Evolutionary conservation across 2,888 invertebrate genomes (phyloP).

Genomic region (Graphium colonna): DNA sequence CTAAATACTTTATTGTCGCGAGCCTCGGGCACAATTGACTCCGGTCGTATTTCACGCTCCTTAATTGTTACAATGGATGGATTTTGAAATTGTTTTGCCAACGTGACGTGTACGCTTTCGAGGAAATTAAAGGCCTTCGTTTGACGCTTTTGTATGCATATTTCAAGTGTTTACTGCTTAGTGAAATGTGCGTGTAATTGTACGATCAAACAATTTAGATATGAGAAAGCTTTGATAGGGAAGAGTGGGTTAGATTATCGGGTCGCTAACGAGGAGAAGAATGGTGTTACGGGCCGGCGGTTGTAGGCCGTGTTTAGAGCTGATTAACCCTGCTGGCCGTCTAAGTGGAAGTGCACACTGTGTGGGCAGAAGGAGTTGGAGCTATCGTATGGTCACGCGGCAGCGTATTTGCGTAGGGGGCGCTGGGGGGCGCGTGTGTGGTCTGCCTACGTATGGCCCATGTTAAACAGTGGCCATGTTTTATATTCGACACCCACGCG

Average conservation of each 20-base stretch:
- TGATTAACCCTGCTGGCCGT: slow-evolving; percentile 58
- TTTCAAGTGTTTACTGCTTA: slow-evolving; percentile 1
- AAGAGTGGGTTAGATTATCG: slow-evolving; percentile 49
- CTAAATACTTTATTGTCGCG: slow-evolving; percentile 71
- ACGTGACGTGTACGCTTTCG: slow-evolving; percentile 35
- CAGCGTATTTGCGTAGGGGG: slow-evolving; percentile 62
- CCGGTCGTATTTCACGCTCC: slow-evolving; percentile 68
- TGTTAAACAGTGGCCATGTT: not conserved
- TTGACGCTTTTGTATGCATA: not conserved
- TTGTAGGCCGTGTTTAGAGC: slow-evolving; percentile 61
- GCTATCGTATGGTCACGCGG: slow-evolving; percentile 52
- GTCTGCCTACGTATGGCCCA: slow-evolving; percentile 43
- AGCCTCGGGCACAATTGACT: slow-evolving; percentile 58
- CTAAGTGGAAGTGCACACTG: slow-evolving; percentile 58
- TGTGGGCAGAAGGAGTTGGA: slow-evolving; percentile 36
- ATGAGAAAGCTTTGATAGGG: slow-evolving; percentile 16
- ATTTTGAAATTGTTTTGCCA: slow-evolving; percentile 49
- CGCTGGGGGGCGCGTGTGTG: slow-evolving; percentile 62
- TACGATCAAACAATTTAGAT: slow-evolving; percentile 22
- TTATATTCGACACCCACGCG: slow-evolving; percentile 1
- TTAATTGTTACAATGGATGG: slow-evolving; percentile 54
- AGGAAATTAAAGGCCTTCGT: slow-evolving; percentile 6
- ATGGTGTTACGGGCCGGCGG: slow-evolving; percentile 67
- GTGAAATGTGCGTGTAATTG: slow-evolving; percentile 1
- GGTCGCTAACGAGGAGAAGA: slow-evolving; percentile 63